These are phyloP conservation scores for Anoplophora glabripennis DNA, from an alignment of 1,140 invertebrate genomes.

Conservation along the genomic window DNA sequence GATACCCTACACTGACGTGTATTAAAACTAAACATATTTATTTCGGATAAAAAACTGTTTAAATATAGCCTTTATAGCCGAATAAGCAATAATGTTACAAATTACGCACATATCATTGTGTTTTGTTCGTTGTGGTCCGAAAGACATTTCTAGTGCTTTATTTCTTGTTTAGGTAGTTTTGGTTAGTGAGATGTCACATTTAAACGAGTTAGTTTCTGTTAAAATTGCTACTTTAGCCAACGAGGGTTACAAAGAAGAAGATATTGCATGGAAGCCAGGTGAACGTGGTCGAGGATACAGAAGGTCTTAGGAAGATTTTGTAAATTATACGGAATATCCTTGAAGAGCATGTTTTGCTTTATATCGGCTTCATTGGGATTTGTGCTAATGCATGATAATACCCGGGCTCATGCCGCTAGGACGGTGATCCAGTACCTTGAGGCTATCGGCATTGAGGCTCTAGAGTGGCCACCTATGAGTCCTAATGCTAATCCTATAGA, in stretches of 20 bases:
- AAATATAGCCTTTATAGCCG: constrained; percentile 4
- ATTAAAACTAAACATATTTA: not conserved
- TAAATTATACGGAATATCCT: too few relatives aligned
- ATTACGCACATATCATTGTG: not conserved
- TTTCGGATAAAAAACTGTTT: too few relatives aligned
- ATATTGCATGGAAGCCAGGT: constrained; percentile 5
- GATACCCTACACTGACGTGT: not conserved
- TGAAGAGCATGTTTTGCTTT: too few relatives aligned
- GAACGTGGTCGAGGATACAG: constrained; percentile 15
- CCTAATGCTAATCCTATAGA: constrained; percentile 14
- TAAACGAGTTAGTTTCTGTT: constrained; percentile 13
- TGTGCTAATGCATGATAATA: too few relatives aligned
- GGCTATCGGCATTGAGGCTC: constrained; percentile 1
- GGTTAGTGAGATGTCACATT: not conserved
- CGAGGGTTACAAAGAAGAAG: too few relatives aligned
- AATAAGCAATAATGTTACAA: not conserved
- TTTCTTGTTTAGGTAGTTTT: not conserved
- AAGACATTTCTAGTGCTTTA: constrained; percentile 6
- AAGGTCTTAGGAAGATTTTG: too few relatives aligned
- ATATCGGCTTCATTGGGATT: too few relatives aligned
- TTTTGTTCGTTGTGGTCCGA: not conserved
- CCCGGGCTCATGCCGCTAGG: constrained; percentile 6
- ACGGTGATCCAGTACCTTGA: too few relatives aligned
- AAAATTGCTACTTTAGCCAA: constrained; percentile 4
- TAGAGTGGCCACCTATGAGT: constrained; percentile 11